phyloP scores from a whole-genome alignment of 2,113 vertebrate species.

The Crotophaga sulcirostris region DNA sequence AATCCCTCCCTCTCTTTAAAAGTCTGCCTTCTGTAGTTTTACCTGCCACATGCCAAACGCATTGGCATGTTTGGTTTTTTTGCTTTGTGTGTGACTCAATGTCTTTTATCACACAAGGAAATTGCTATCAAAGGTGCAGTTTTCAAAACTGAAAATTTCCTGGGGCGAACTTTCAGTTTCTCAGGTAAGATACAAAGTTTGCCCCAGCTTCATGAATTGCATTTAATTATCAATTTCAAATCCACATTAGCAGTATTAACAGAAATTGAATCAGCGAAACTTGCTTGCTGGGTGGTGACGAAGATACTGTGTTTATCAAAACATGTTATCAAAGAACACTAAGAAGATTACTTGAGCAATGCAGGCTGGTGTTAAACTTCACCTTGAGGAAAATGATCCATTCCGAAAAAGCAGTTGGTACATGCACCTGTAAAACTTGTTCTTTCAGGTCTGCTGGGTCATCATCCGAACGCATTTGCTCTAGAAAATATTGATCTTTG shows the following conservation, averaged over 20 bases:
- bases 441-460: accelerated
- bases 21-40: background rate
- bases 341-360: background rate
- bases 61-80: background rate
- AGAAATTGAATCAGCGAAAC: background rate
- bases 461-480: background rate
- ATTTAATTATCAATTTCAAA: background rate
- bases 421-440: background rate
- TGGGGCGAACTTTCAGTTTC: background rate
- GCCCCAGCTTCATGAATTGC: background rate
- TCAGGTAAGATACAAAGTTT: background rate
- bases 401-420: background rate
- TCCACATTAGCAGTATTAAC: background rate
- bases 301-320: background rate
- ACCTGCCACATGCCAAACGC: background rate
- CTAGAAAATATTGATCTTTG: background rate
- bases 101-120: background rate
- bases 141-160: background rate
- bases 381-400: background rate
- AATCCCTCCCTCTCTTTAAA: background rate
- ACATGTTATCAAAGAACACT: accelerated
- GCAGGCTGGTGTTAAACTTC: background rate
- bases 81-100: background rate
- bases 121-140: background rate
- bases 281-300: background rate